Base-by-base conservation (phyloP, 2,113 vertebrate genomes). In the Microcebus jonahi region DNA sequence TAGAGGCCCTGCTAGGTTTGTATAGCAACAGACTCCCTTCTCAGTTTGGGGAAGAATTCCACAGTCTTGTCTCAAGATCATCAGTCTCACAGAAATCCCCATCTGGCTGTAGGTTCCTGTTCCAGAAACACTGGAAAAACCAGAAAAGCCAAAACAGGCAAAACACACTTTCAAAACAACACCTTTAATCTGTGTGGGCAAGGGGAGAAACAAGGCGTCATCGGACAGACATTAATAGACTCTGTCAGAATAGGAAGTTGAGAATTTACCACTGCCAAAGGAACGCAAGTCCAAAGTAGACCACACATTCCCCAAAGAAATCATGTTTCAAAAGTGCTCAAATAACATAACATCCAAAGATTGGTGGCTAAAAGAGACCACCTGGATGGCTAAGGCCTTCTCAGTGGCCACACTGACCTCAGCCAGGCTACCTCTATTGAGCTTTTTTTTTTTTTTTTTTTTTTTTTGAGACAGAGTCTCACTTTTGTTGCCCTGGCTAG, bases 61-160 rank as follows among this genome's bases (percentile, higher is more conserved):
- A 71, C 83, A 79, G 81, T 67, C 85, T 95, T 92, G 87, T 95
- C 91, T 96, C 81, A 95, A 95, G 85, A 95, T 92, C 67, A 93
- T 71, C 79, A 82, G 2, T 90, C 71, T 80, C 77, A 84, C 42
- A 91, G 82, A 97, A 98, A 96, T 91, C 92, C 92, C 92, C 88
- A 85, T 81, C 76, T 88, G 63, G 65, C 36, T 93, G 68, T 61
- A 86, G 75, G 85, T 94, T 95, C 86, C 92, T 95, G 70, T 96
- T 97, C 63, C 75, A 90, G 85, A 97, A 96, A 87, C 63, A 67
- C 18, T 77, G 73, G 84, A 82, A 97, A 96, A 97, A 81, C 15
- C 83, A 92, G 81, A 82, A 97, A 95, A 97, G 68, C 12, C 83
- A 92, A 92, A 91, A 90, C n/a, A 91, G 70, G 70, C 75, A 76